These are phyloP conservation scores for Anser cygnoides DNA, from an alignment of 2,113 vertebrate genomes.

Conservation along the genomic window DNA sequence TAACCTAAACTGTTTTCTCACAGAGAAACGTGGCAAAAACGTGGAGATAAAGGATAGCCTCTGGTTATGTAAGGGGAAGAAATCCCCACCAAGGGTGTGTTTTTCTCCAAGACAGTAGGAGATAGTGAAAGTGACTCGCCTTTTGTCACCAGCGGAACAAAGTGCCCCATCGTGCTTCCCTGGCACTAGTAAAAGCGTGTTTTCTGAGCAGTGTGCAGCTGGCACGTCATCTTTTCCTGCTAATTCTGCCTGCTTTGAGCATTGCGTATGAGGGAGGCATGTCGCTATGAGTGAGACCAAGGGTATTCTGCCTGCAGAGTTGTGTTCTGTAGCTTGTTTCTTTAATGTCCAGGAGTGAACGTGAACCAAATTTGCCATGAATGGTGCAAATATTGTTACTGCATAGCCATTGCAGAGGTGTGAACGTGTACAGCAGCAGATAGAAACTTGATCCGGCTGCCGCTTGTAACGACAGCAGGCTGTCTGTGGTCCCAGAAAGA, in stretches of 20 bases:
- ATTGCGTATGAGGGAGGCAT: neutral
- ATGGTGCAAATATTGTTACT: neutral
- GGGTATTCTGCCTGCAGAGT: neutral
- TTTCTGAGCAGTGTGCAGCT: neutral
- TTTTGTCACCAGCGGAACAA: neutral
- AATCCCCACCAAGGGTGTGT: neutral
- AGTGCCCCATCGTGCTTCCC: neutral
- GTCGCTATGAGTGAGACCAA: neutral
- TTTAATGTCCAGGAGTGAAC: neutral
- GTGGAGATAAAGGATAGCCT: neutral
- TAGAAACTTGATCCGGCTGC: neutral
- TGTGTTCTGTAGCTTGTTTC: neutral
- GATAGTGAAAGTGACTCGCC: neutral
- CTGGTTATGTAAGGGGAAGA: neutral
- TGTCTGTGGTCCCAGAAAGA: neutral
- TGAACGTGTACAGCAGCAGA: neutral
- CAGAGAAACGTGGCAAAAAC: neutral
- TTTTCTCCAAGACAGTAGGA: neutral
- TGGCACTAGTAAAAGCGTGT: neutral
- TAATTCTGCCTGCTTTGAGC: conserved; percentile 9
- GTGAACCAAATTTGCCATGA: neutral
- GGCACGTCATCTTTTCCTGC: neutral
- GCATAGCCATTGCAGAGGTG: neutral
- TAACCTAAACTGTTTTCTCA: neutral
- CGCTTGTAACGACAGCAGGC: neutral